Evolutionary conservation across 2,113 vertebrate species (phyloP).

Genomic region (Indicator indicator): DNA sequence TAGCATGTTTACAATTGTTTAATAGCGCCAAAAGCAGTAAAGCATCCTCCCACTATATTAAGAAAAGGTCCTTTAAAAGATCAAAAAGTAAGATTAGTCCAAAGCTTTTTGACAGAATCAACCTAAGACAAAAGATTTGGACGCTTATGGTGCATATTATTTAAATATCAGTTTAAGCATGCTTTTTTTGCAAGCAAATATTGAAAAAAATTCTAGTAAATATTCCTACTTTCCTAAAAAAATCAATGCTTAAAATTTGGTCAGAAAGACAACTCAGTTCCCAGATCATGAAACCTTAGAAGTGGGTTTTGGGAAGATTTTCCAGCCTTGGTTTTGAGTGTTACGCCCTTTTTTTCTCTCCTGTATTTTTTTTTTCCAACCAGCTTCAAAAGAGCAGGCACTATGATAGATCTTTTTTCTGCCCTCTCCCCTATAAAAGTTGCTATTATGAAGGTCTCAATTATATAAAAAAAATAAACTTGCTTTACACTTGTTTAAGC

Average conservation of each 20-base stretch:
- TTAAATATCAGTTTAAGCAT: background rate
- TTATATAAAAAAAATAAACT: background rate
- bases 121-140: background rate
- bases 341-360: background rate
- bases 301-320: background rate
- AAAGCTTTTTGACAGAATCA: background rate
- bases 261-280: background rate
- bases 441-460: background rate
- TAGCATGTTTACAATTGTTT: background rate
- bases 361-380: background rate
- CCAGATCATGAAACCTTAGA: background rate
- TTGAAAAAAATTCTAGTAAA: background rate
- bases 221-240: background rate
- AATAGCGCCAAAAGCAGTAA: conserved; percentile 21
- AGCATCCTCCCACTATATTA: background rate
- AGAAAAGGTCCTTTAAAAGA: conserved; percentile 44
- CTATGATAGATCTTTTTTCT: background rate
- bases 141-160: background rate
- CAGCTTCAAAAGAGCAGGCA: background rate
- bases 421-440: background rate
- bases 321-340: background rate
- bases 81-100: conserved; percentile 27
- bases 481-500: background rate
- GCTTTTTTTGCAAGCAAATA: background rate
- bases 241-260: background rate